These are phyloP conservation scores for Harlomillsia oculata DNA, from an alignment of 1,140 invertebrate genomes.

Conservation along the genomic window DNA sequence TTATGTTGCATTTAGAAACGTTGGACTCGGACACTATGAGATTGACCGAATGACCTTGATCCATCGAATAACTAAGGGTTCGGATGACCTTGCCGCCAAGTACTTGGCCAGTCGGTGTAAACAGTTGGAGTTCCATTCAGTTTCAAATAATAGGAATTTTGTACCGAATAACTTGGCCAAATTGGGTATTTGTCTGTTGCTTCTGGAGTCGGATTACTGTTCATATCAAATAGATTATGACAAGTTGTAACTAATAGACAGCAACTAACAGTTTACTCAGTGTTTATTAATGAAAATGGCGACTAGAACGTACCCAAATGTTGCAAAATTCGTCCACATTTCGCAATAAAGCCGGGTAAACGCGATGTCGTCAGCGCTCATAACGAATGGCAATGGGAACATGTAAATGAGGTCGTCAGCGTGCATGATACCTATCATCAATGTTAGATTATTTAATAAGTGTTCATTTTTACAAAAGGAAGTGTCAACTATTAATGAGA, in stretches of 20 bases:
- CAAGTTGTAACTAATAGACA: not conserved
- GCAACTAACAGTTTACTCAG: not conserved
- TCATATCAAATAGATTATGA: not conserved
- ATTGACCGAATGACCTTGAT: too few relatives aligned
- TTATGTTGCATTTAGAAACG: too few relatives aligned
- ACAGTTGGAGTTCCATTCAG: not conserved
- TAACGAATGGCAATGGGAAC: constrained; percentile 8
- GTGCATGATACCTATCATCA: too few relatives aligned
- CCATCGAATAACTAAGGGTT: too few relatives aligned
- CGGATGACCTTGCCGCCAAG: constrained; percentile 5
- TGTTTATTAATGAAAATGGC: not conserved
- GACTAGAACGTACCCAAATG: not conserved
- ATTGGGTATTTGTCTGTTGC: not conserved
- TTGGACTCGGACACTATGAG: too few relatives aligned
- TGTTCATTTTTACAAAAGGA: too few relatives aligned
- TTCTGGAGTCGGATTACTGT: constrained; percentile 8
- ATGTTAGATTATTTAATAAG: too few relatives aligned
- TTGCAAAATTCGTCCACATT: constrained; percentile 19
- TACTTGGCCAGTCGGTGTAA: not conserved
- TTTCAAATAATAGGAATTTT: not conserved
- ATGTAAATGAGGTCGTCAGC: constrained; percentile 8
- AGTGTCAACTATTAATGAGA: too few relatives aligned
- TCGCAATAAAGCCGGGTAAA: not conserved
- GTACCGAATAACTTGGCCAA: constrained; percentile 1
- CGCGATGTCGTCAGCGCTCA: not conserved